Evolutionary conservation across 1,140 invertebrate species (phyloP), one percentile per base, ranked within the genome.

Genomic region (Elysia chlorotica): DNA sequence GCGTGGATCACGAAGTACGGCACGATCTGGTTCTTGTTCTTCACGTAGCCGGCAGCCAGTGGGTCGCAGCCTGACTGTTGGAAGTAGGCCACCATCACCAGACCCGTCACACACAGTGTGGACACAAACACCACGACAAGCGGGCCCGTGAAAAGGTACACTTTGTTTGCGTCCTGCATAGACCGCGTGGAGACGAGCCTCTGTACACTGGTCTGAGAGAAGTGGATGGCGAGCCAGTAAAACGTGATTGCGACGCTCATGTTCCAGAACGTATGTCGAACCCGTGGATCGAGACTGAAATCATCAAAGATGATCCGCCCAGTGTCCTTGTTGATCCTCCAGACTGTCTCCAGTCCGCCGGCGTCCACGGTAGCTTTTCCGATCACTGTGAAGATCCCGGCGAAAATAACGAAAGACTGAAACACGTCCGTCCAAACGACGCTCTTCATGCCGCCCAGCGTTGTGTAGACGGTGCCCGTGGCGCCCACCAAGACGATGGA

Each of bases 391-490:
- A 96, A 85, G 23, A 96, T 87, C 0, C 95, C 95, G 0, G 91
- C 91, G 53, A 94, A 92, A 93, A 97, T 96, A 0, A 96, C 89
- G 2, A 94, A 81, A 0, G 93, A 91, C 87, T 97, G 96, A 74
- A 97, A 93, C 0, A 94, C 92, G 85, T 97, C 95, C 0, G 95
- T 95, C 89, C 82, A 85, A 74, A 97, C 92, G 0, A 97, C 95
- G 10, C 95, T 95, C 87, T 96, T 96, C 91, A 97, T 94, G 2
- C 95, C 95, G 59, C 95, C 95, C 90, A 96, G 85, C 2, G 76
- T 65, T 19, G 78, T 79, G 33, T 79, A 79, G 0, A 74, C 23
- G 14, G 78, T 77, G 36, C 78, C 78, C 2, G 77, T 59, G 5
- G 68, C 57, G 3, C 76, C 78, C 30, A 79, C 71, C 2, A 76